These are phyloP conservation scores for Isaurus tuberculatus DNA, from an alignment of 92 coral and sea anemone genomes.

Conservation along the genomic window DNA sequence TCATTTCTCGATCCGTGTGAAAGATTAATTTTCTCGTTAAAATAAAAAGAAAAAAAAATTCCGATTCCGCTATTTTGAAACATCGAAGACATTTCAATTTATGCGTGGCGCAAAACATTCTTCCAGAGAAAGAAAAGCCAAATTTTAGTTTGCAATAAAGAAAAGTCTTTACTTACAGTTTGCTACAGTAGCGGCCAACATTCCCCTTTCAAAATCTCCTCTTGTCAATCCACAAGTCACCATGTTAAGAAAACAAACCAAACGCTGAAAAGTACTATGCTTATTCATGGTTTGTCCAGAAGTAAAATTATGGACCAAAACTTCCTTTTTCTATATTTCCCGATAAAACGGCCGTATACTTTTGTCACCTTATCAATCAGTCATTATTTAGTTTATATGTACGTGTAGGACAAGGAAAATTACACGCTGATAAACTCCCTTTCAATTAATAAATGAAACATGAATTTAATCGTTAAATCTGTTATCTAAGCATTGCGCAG, in stretches of 20 bases:
- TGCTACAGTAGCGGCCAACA: background rate
- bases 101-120: no score
- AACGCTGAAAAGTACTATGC: background rate
- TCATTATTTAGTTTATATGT: no score
- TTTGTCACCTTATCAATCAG: background rate
- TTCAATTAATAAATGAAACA: background rate
- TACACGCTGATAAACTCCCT: background rate
- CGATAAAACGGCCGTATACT: background rate
- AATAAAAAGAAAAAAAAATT: no score
- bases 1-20: no score
- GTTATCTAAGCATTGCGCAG: background rate
- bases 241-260: background rate
- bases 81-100: no score
- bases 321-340: background rate
- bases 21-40: no score
- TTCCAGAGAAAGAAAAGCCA: no score
- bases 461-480: background rate
- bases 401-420: background rate
- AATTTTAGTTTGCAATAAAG: background rate
- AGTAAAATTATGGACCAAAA: no score
- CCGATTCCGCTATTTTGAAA: no score
- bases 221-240: background rate
- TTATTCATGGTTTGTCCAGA: background rate
- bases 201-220: background rate
- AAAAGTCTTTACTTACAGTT: background rate